Base-by-base conservation (phyloP, 2,113 vertebrate species). In the Aspiorhynchus laticeps region DNA sequence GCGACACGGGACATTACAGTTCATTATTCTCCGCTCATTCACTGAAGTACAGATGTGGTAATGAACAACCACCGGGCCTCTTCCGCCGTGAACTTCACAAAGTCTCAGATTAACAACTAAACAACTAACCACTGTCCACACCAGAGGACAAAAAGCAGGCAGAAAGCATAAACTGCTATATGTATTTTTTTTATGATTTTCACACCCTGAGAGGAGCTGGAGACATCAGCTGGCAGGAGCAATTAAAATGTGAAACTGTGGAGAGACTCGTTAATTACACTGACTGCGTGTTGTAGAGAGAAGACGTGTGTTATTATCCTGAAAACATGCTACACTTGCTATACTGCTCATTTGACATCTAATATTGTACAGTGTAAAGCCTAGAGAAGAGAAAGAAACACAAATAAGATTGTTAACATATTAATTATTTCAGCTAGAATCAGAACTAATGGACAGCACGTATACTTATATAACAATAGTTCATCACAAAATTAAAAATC, bases 231-330 rank as follows among this genome's bases (percentile, higher is more conserved):
- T 92, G 87, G 89, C 91, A 90, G 88, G 77, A 90, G 88, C 92
- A 94, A 95, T 95, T 95, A 94, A 94, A 90, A 95, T 92, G 93
- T 94, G 93, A 94, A 94, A 91, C 86, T 88, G 88, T 87, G 78
- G 90, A 86, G 85, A 69, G 90, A 88, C 48, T 83, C 69, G 89
- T 87, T 90, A 90, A 91, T 89, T 89, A 71, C 80, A 80, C 65
- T 59, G 56, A 75, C 67, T 75, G 85, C 46, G 80, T 88, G 63
- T 51, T 51, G n/a, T 1, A 43, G 41, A 83, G 31, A 19, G 19
- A 73, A 73, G 69, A 73, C 6, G 17, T 59, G 41, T 51, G 80
- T 69, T 51, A n/a, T 21, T 71, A 24, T 33, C 26, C 80, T 51
- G 5, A 67, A 33, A 69, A 48, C 61, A 43, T 65, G 17, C 4